Conservation (phyloP, 1,140 invertebrate species). For the Rhyzopertha dominica region DNA sequence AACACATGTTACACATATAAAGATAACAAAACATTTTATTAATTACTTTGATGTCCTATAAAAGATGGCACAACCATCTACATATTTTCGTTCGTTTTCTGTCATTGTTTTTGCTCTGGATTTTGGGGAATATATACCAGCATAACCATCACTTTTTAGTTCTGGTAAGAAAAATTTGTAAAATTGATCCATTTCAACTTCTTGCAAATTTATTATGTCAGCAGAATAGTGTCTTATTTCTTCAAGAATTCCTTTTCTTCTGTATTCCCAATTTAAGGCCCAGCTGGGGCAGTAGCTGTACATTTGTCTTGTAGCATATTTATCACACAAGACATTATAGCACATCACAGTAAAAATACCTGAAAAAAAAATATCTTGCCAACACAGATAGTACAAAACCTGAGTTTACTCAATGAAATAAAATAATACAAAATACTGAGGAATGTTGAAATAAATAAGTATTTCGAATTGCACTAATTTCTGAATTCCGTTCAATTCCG, state of each 20-base stretch:
- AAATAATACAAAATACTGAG: too few relatives aligned
- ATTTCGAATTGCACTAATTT: too few relatives aligned
- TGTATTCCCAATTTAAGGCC: conserved; percentile 97
- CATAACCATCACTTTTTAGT: conserved; percentile 87
- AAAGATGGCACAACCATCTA: conserved; percentile 99
- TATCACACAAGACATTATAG: conserved; percentile 99
- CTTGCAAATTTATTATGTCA: conserved; percentile 96
- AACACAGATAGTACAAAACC: conserved; percentile 3
- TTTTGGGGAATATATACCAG: conserved; percentile 98
- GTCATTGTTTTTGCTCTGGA: conserved; percentile 98
- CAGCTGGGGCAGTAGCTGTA: conserved; percentile 97
- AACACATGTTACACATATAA: conserved; percentile 4
- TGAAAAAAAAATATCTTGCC: too few relatives aligned
- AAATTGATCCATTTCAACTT: conserved; percentile 99
- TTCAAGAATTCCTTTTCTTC: conserved; percentile 95
- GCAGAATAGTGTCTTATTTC: conserved; percentile 95
- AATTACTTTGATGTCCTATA: conserved; percentile 90
- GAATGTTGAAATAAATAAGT: too few relatives aligned
- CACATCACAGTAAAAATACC: conserved; percentile 99
- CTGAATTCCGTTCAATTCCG: too few relatives aligned
- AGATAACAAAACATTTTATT: conserved; percentile 7
- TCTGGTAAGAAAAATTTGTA: conserved; percentile 95
- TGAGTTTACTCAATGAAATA: background rate
- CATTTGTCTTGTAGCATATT: conserved; percentile 96
- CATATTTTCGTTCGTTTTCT: conserved; percentile 93